Evolutionary conservation across 2,113 vertebrate genomes (phyloP).

Genomic region (Cyanoliseus patagonus): DNA sequence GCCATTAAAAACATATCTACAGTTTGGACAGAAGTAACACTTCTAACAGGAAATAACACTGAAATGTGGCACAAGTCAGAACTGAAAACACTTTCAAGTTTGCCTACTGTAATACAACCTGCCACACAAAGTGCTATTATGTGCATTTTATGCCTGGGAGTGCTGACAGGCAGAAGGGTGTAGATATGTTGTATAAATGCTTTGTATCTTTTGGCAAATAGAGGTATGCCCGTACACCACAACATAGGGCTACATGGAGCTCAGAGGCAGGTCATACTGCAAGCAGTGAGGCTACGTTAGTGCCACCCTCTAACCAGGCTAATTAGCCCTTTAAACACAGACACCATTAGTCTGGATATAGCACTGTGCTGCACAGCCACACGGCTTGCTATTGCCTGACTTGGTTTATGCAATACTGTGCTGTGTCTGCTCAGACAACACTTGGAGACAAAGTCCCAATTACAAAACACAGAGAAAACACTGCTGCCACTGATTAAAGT

Average conservation of each 20-base stretch:
- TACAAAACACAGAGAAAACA: neutral
- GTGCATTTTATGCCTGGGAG: neutral
- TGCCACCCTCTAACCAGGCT: neutral
- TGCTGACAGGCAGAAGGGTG: neutral
- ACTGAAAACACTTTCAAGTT: neutral
- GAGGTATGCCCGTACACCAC: accelerated
- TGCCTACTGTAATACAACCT: neutral
- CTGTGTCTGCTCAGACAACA: neutral
- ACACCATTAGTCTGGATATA: neutral
- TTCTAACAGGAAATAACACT: neutral
- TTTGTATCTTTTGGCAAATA: neutral
- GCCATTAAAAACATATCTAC: neutral
- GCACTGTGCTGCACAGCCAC: neutral
- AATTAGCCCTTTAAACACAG: neutral
- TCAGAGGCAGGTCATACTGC: accelerated
- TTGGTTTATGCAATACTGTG: neutral
- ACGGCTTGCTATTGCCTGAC: accelerated
- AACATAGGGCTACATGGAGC: accelerated
- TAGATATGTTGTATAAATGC: neutral
- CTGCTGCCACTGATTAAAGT: neutral
- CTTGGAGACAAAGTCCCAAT: neutral
- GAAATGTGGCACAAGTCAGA: neutral
- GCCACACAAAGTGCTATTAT: neutral
- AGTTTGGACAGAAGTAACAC: neutral
- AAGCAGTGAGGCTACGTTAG: accelerated